Evolutionary conservation across 2,113 vertebrate genomes (phyloP).

Genomic region (Malurus cyaneus): DNA sequence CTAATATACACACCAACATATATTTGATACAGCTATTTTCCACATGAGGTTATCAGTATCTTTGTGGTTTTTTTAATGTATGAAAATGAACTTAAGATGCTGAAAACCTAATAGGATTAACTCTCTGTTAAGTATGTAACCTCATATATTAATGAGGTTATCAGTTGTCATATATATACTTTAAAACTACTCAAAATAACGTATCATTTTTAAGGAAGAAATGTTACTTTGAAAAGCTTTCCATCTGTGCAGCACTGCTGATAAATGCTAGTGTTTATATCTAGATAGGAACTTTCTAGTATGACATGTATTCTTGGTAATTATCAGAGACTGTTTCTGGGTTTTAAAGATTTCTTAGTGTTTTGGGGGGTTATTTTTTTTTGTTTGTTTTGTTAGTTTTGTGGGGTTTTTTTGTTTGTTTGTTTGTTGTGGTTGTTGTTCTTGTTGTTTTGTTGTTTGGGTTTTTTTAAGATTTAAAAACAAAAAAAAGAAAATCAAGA

Average conservation of each 20-base stretch:
- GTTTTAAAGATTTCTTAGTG: background rate
- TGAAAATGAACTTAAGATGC: background rate
- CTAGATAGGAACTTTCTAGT: background rate
- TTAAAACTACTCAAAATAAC: background rate
- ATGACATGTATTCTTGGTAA: background rate
- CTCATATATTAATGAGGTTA: background rate
- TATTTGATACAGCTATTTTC: background rate
- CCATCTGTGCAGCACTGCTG: background rate
- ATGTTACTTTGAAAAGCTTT: background rate
- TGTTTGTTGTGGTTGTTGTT: too few relatives aligned
- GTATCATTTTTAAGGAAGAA: background rate
- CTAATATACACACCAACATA: too few relatives aligned
- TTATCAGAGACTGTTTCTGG: background rate
- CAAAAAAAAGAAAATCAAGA: background rate
- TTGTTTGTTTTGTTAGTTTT: background rate
- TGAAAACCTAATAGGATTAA: background rate
- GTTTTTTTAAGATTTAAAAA: background rate
- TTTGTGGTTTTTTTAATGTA: background rate
- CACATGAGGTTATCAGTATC: background rate
- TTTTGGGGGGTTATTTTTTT: too few relatives aligned
- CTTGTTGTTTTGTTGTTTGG: background rate
- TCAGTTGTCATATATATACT: background rate
- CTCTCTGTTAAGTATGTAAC: background rate
- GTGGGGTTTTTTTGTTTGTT: background rate
- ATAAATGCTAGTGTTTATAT: rapidly evolving